Evolutionary conservation across 2,797 vertebrate genomes (phyloP).

Genomic region (Takifugu rubripes): DNA sequence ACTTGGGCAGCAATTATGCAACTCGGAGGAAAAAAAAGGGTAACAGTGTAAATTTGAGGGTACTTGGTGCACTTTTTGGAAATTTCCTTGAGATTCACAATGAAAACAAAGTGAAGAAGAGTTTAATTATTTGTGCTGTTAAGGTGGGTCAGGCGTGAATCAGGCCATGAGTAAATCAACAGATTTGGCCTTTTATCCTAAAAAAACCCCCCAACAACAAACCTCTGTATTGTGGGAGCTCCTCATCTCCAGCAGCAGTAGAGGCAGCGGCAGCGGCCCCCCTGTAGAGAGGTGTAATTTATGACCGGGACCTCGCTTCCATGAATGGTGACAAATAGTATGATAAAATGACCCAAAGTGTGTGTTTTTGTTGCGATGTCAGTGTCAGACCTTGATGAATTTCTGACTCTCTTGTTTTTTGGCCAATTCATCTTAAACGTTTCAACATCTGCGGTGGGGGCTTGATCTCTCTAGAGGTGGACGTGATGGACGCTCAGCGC

Average conservation of each 20-base stretch:
- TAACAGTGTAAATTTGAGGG: slow-evolving; percentile 18
- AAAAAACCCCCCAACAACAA: slow-evolving; percentile 44
- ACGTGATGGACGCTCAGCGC: slow-evolving; percentile 49
- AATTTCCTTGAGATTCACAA: slow-evolving; percentile 56
- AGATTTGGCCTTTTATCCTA: slow-evolving; percentile 62
- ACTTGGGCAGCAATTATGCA: slow-evolving; percentile 21
- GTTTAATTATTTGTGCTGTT: too few relatives aligned
- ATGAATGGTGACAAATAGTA: slow-evolving; percentile 48
- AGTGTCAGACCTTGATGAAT: slow-evolving; percentile 44
- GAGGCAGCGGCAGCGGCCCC: slow-evolving; percentile 39
- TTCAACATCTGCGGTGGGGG: slow-evolving; percentile 44
- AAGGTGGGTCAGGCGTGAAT: slow-evolving; percentile 25
- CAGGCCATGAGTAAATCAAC: slow-evolving; percentile 64
- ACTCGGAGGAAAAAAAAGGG: background rate
- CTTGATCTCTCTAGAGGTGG: slow-evolving; percentile 54
- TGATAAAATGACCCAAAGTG: slow-evolving; percentile 36
- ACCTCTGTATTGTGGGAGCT: slow-evolving; percentile 31
- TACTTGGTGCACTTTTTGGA: slow-evolving; percentile 23
- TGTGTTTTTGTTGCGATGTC: slow-evolving; percentile 50
- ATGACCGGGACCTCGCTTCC: slow-evolving; percentile 33
- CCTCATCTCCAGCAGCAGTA: slow-evolving; percentile 51
- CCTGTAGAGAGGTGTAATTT: slow-evolving; percentile 47
- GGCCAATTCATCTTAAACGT: slow-evolving; percentile 42
- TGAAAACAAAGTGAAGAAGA: slow-evolving; percentile 60
- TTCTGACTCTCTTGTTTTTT: slow-evolving; percentile 23